phyloP scores from a whole-genome alignment of 2,888 invertebrate species.

The Syrphus vitripennis region DNA sequence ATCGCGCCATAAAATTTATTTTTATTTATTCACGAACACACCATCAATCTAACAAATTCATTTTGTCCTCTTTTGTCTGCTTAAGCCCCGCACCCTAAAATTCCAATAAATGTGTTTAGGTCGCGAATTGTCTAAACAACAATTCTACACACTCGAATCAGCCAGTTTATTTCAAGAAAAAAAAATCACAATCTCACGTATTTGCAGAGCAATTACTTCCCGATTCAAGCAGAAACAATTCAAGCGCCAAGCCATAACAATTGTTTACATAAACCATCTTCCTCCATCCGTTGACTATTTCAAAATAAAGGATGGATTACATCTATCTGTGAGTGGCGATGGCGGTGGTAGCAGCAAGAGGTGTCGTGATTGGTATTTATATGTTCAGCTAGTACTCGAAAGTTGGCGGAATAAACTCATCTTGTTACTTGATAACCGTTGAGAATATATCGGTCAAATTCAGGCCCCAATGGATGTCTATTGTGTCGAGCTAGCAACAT shows the following conservation, averaged over 20 bases:
- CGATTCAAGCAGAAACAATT: conserved; percentile 24
- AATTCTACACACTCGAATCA: background rate
- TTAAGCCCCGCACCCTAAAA: background rate
- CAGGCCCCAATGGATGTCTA: background rate
- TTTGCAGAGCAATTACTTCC: conserved; percentile 42
- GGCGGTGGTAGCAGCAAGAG: background rate
- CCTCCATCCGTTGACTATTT: conserved; percentile 21
- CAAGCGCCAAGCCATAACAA: conserved; percentile 46
- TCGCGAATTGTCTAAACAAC: background rate
- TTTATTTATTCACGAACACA: too few relatives aligned
- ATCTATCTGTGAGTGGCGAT: background rate
- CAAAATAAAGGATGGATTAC: conserved; percentile 35
- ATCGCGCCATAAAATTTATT: too few relatives aligned
- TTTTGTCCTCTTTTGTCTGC: too few relatives aligned
- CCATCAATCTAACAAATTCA: too few relatives aligned
- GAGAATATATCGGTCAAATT: conserved; percentile 36
- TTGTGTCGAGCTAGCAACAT: background rate
- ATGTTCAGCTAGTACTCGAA: conserved; percentile 3
- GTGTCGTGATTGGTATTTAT: background rate
- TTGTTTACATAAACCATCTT: conserved; percentile 59
- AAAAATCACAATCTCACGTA: conserved; percentile 34
- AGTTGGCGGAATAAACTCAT: conserved; percentile 32
- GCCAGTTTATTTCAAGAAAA: background rate
- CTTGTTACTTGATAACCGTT: background rate
- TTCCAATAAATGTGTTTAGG: background rate